Evolutionary conservation across 1,140 invertebrate species (phyloP), one percentile per base, ranked within the genome.

Genomic region (Maniola jurtina): DNA sequence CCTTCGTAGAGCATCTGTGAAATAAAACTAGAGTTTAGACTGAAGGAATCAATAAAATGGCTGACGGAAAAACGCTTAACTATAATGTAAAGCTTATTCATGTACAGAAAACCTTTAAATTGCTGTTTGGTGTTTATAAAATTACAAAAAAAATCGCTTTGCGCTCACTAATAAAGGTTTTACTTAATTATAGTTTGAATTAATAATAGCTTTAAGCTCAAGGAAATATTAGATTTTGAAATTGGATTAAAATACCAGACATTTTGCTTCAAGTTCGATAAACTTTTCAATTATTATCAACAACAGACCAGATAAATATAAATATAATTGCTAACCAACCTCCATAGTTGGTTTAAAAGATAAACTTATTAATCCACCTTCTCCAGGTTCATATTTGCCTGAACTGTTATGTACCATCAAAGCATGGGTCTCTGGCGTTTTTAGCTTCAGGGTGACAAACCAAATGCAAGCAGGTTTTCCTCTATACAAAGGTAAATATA

Each of bases 381-480:
- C 84, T 0, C 76, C 84, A 5, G 85, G 83, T 15, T 86, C 84
- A 54, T 81, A 90, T 70, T 84, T 89, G 25, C 86, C 86, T 9
- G 86, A 88, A 65, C 58, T 83, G 38, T 88, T 78, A 11, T 83
- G 55, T 14, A 90, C 71, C 11, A 68, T 66, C 73, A 88, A 86
- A 6, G 84, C 84, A 68, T 80, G 80, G 0, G 77, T 58, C 6
- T 83, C 84, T n/a, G 79, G 48, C 33, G 74, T 74, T 77, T 84
- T 85, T 6, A 87, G 47, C 55, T 68, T 82, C 35, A 90, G 68
- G 13, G 79, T 80, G 0, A 80, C 88, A 64, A 80, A 90, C 88
- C 88, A 90, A 61, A 90, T 83, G 55, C 88, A 90, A 15, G 83
- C 81, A 11, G 88, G 83, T 71, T 77, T 86, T 14, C 88, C 88